These are phyloP conservation scores for Nannobrachium achirus DNA, from an alignment of 2,113 vertebrate genomes.

Conservation along the genomic window DNA sequence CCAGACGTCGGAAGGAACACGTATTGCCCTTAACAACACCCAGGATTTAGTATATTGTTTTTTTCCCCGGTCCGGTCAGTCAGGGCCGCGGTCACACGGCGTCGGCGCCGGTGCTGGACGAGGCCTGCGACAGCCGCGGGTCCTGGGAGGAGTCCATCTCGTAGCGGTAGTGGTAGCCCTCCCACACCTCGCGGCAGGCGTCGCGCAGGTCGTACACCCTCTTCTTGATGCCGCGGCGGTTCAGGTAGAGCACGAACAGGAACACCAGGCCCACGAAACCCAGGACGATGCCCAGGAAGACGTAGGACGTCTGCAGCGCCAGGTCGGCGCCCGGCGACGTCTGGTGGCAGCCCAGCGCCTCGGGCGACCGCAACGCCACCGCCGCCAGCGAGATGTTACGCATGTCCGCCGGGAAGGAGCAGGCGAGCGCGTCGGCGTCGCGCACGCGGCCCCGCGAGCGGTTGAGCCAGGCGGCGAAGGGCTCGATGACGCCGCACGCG, in stretches of 20 bases:
- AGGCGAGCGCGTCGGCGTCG: slow-evolving; percentile 65
- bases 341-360: slow-evolving; percentile 73
- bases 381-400: slow-evolving; percentile 75
- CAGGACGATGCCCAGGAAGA: slow-evolving; percentile 79
- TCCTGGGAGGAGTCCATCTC: slow-evolving; percentile 78
- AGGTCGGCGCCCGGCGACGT: slow-evolving; percentile 61
- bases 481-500: slow-evolving; percentile 78
- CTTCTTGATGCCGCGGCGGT: slow-evolving; percentile 84
- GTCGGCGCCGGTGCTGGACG: slow-evolving; percentile 55
- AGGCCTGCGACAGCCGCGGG: slow-evolving; percentile 76
- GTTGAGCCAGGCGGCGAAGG: slow-evolving; percentile 79
- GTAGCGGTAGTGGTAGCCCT: slow-evolving; percentile 82
- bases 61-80: neutral
- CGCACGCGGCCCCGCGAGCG: slow-evolving; percentile 59
- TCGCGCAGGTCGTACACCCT: slow-evolving; percentile 78
- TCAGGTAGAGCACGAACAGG: slow-evolving; percentile 85
- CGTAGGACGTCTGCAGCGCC: slow-evolving; percentile 82
- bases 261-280: slow-evolving; percentile 82
- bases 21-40: too few relatives aligned
- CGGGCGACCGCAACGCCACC: neutral
- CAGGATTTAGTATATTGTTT: too few relatives aligned
- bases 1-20: too few relatives aligned
- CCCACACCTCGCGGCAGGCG: slow-evolving; percentile 81
- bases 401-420: slow-evolving; percentile 71
- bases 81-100: slow-evolving; percentile 65